Conservation (phyloP, 2,113 vertebrate species). For the Pristiophorus japonicus region DNA sequence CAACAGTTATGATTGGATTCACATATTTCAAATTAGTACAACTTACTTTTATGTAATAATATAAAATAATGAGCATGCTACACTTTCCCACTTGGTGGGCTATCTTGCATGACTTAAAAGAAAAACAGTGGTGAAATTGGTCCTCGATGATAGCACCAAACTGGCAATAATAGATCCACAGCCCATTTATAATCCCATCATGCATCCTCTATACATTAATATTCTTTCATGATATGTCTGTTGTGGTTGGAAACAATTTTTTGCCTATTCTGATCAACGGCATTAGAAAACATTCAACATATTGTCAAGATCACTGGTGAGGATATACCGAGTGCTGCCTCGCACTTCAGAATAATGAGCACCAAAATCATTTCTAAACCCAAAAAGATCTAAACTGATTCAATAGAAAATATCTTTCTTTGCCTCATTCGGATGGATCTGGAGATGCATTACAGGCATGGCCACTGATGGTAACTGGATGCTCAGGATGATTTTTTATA, state of each 20-base stretch:
- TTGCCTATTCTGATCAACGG: not conserved
- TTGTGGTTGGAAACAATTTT: not conserved
- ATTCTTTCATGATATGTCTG: not conserved
- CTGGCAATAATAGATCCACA: not conserved
- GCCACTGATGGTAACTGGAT: not conserved
- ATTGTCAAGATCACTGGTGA: not conserved
- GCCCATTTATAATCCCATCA: too few relatives aligned
- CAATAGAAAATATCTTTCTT: not conserved
- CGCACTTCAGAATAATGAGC: not conserved
- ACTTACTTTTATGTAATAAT: not conserved
- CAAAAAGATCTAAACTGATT: not conserved
- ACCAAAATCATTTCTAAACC: not conserved
- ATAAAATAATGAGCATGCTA: not conserved
- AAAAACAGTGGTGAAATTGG: not conserved
- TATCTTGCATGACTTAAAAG: not conserved
- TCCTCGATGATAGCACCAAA: not conserved
- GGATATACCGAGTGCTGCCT: not conserved
- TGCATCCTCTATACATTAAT: not conserved
- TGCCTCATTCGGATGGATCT: not conserved
- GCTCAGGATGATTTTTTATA: not conserved
- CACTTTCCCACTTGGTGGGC: not conserved
- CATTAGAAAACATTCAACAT: not conserved
- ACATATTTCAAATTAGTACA: not conserved
- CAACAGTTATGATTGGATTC: not conserved
- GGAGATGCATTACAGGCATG: not conserved